Base-by-base conservation (phyloP, 2,888 invertebrate genomes). In the Platypus cylindrus region DNA sequence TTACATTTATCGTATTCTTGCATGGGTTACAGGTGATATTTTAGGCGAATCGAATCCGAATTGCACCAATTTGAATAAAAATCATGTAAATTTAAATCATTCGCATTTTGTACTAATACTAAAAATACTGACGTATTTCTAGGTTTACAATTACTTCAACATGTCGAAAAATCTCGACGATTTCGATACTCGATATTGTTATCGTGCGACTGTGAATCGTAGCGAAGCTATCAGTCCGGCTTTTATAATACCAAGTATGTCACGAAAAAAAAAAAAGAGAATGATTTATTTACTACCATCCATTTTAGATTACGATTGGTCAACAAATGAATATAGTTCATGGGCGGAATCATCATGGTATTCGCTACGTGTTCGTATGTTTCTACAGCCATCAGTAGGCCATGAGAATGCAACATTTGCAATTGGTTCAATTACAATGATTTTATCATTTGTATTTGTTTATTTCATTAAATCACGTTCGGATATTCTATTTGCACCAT, bases 341-440 rank as follows among this genome's bases (percentile, higher is more conserved):
- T 90, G 90, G 90, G 78, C 86, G 13, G 90, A 90, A 66, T 87
- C 87, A 0, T 74, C 82, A 25, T 91, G 90, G 87, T 65, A 69
- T 36, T 65, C 70, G 35, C 68, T 85, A 48, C 73, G 69, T 48
- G 75, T 83, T 40, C 71, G 82, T 43, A 73, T 90, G 65, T 89
- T 87, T 60, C 65, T 90, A 37, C 67, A 74, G 49, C 79, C 87
- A 30, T 68, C 79, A 8, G 67, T 71, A 13, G 58, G 60, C 15
- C 68, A 68, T 26, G 73, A 74, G 55, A 59, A 63, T 24, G 51
- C 68, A 37, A 71, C 68, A 2, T 57, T 75, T 23, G 56, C 65
- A n/a, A 50, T 69, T 8, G 75, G 75, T 8, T 57, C 65, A 15
- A 46, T 62, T 14, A 60, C 68, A 3, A 58, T 71, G 34, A 45